Evolutionary conservation across 2,797 vertebrate genomes (phyloP), one percentile per base, ranked within the genome.

Genomic region (Hippopotamyrus pictus): DNA sequence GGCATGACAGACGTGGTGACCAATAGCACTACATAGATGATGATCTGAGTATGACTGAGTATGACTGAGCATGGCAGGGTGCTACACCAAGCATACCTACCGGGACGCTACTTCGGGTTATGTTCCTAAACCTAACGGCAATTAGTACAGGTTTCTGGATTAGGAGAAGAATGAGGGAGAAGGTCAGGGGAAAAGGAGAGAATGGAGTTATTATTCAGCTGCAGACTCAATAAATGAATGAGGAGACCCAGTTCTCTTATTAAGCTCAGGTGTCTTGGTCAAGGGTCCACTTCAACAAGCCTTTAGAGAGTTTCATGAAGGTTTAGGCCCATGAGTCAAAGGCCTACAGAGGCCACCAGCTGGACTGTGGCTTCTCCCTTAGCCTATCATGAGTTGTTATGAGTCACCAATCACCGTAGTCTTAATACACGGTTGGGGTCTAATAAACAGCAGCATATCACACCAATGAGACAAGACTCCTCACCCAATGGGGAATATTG

Each of bases 71-170:
- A 87, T 84, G 82, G 19, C 5, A 87, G 85, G 85, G 44, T 84
- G 65, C 48, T 37, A 57, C 85, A 87, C 33, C 50, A 87, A 51
- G 50, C 25, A 51, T 87, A 87, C 85, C 85, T 98, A 98, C 97
- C 97, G 96, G 96, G 94, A 97, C 96, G 94, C 96, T 96, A 93
- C 90, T 97, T 96, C 95, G 97, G 93, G 94, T 96, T 96, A 98
- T 97, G 97, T 96, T 98, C 97, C 98, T 97, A 97, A 98, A 99
- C 96, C 97, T 98, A 98, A 99, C 96, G 92, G 97, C 97, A 97
- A 98, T 98, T 97, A 98, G 96, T 97, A 98, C 96, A 46, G 97
- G 97, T 96, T 98, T 99, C 97, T 98, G 96, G 95, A 96, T 97
- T 96, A 95, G 95, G 97, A 93, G 96, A 96, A 97, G 96, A 93